Evolutionary conservation across 2,797 vertebrate genomes (phyloP).

Genomic region (Carapus acus): DNA sequence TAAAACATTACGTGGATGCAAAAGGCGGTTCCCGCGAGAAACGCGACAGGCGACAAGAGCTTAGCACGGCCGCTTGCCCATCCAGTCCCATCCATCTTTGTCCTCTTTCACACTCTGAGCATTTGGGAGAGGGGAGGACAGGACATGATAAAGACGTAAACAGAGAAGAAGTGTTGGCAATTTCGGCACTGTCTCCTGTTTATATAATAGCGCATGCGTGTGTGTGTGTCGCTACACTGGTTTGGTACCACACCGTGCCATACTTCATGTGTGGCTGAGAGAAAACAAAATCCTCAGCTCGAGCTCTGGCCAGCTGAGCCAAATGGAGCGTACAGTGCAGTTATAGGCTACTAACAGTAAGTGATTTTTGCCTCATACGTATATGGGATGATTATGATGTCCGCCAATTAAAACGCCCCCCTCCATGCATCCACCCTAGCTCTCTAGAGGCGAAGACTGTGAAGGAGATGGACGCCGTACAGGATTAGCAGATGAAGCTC

Average conservation of each 20-base stretch:
- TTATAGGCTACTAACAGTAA: slow-evolving; percentile 4
- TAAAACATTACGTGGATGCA: slow-evolving; percentile 65
- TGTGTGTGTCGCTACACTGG: too few relatives aligned
- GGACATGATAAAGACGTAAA: slow-evolving; percentile 16
- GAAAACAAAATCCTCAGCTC: neutral
- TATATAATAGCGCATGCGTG: slow-evolving; percentile 13
- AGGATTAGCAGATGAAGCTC: neutral
- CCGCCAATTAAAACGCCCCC: slow-evolving; percentile 34
- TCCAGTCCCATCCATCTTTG: slow-evolving; percentile 24
- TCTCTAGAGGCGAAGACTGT: neutral
- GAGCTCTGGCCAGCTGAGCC: neutral
- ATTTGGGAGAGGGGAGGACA: slow-evolving; percentile 10
- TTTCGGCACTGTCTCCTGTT: slow-evolving; percentile 7
- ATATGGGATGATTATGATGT: slow-evolving; percentile 1
- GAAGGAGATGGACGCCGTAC: neutral
- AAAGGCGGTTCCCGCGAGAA: slow-evolving; percentile 54
- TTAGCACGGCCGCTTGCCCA: slow-evolving; percentile 7
- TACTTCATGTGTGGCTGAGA: neutral
- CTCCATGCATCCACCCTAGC: too few relatives aligned
- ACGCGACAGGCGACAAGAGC: slow-evolving; percentile 32
- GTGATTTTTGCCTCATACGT: too few relatives aligned
- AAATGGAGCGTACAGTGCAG: neutral
- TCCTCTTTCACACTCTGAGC: slow-evolving; percentile 26
- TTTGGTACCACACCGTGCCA: too few relatives aligned
- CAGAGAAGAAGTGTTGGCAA: slow-evolving; percentile 6